Conservation (phyloP, 1,140 invertebrate species). For the Phymorhynchus buccinoides region DNA sequence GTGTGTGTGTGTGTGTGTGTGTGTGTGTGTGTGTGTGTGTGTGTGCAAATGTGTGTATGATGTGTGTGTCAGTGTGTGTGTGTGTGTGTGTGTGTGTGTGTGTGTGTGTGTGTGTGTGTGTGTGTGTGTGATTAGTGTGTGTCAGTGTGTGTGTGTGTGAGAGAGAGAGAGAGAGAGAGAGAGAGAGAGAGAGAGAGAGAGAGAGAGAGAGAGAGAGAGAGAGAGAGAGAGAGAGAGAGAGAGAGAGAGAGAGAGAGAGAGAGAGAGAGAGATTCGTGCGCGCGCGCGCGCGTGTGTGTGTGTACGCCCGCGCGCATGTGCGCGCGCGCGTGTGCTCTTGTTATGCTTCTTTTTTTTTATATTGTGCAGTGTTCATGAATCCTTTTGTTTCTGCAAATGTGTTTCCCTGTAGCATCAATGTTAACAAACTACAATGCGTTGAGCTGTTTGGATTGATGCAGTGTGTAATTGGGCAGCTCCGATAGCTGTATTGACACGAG, state of each 20-base stretch:
- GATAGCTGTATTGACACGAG: no score
- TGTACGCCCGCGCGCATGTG: no score
- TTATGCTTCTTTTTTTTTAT: no score
- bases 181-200: not conserved
- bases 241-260: constrained; percentile 13
- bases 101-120: not conserved
- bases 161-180: constrained; percentile 18
- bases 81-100: not conserved
- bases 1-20: not conserved
- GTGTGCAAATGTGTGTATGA: not conserved
- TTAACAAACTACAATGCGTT: no score
- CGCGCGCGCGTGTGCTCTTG: no score
- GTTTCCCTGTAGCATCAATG: no score
- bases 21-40: not conserved
- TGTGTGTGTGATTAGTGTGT: not conserved
- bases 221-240: not conserved
- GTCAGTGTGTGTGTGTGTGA: not conserved
- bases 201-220: constrained; percentile 16
- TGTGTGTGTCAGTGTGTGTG: not conserved
- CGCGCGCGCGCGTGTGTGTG: no score
- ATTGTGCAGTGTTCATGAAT: no score
- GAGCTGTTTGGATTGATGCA: no score
- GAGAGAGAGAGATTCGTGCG: not conserved
- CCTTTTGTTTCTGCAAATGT: no score
- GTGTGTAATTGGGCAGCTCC: no score